These are phyloP conservation scores for Andrena camellia DNA, from an alignment of 2,888 invertebrate species.

Conservation along the genomic window DNA sequence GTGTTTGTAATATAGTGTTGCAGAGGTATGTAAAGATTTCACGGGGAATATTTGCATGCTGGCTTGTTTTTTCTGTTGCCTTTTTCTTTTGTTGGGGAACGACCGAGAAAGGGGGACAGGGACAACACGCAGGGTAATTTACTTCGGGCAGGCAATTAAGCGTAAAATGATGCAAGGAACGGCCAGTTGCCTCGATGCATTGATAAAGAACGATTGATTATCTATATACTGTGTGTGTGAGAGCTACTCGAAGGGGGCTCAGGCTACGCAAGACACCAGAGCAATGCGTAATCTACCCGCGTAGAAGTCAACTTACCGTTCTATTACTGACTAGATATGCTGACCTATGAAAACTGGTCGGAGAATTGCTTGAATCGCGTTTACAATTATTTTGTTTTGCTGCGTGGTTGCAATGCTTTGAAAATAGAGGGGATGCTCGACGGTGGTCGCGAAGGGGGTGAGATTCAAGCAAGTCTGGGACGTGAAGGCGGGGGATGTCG, in stretches of 20 bases:
- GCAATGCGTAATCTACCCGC: constrained; percentile 29
- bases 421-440: background rate
- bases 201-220: constrained; percentile 34
- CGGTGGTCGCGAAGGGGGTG: background rate
- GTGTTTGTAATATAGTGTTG: constrained; percentile 8
- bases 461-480: constrained; percentile 19
- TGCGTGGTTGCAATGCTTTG: background rate
- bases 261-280: constrained; percentile 30
- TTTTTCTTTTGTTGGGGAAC: background rate
- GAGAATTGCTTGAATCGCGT: constrained; percentile 37
- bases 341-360: constrained; percentile 31
- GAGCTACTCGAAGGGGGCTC: constrained; percentile 15
- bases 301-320: constrained; percentile 62
- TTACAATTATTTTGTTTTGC: background rate
- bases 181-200: constrained; percentile 36
- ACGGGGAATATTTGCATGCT: constrained; percentile 34
- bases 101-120: constrained; percentile 11
- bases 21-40: constrained; percentile 15
- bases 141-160: constrained; percentile 50
- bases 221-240: constrained; percentile 6
- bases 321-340: constrained; percentile 40
- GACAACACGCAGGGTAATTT: constrained; percentile 22
- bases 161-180: constrained; percentile 36
- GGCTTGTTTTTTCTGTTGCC: constrained; percentile 17
- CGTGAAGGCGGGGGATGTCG: background rate